Conservation (phyloP, 1,140 invertebrate genomes). For the Drosophila truncata region DNA sequence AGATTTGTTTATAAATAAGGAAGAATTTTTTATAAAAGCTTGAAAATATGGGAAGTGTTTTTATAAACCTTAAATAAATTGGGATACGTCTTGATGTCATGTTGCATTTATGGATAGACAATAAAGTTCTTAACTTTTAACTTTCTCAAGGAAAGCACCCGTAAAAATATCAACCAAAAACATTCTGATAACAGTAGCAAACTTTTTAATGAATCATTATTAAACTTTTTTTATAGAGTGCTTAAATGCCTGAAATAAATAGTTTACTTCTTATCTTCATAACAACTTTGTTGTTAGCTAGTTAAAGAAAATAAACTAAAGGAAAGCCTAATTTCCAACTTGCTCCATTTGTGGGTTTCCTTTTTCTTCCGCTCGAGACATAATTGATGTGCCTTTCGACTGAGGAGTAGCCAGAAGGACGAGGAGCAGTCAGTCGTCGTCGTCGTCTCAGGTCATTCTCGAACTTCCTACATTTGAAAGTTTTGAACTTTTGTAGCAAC, state of each 20-base stretch:
- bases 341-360: slow-evolving; percentile 16
- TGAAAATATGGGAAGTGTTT: background rate
- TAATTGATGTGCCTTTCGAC: slow-evolving; percentile 21
- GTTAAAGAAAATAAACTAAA: background rate
- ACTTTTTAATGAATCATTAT: slow-evolving; percentile 17
- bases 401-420: background rate
- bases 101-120: too few relatives aligned
- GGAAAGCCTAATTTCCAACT: slow-evolving; percentile 14
- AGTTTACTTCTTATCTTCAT: background rate
- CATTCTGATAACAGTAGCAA: background rate
- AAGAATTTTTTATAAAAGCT: accelerated
- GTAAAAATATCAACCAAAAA: background rate
- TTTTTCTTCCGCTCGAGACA: slow-evolving; percentile 24
- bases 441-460: slow-evolving; percentile 36
- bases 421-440: background rate
- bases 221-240: background rate
- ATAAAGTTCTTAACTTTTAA: too few relatives aligned
- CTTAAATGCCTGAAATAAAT: background rate
- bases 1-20: background rate
- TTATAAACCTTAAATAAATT: too few relatives aligned
- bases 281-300: background rate
- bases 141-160: background rate
- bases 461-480: slow-evolving; percentile 53
- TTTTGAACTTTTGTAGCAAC: slow-evolving; percentile 52
- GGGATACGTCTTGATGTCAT: too few relatives aligned